Evolutionary conservation across 2,797 vertebrate species (phyloP).

Genomic region (Mormyrops boulengeri): DNA sequence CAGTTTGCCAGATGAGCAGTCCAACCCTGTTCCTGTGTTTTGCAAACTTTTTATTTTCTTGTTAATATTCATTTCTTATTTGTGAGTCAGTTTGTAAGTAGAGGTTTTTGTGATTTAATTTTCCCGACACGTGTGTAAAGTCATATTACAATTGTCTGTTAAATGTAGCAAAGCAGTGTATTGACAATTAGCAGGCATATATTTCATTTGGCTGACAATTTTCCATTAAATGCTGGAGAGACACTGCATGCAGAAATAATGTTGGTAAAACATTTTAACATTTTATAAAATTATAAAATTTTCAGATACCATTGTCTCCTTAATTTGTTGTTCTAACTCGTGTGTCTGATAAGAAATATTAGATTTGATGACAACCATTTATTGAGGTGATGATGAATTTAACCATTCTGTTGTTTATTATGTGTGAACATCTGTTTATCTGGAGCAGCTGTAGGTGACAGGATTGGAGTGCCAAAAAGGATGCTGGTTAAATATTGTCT

Average conservation of each 20-base stretch:
- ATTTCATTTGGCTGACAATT: neutral
- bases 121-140: neutral
- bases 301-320: neutral
- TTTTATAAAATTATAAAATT: neutral
- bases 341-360: neutral
- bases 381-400: neutral
- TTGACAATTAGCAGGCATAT: neutral
- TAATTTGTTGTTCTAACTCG: neutral
- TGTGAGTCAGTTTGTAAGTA: neutral
- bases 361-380: neutral
- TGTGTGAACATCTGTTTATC: neutral
- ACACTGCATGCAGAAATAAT: neutral
- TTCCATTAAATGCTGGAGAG: neutral
- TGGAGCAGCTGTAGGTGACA: neutral
- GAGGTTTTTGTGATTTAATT: neutral
- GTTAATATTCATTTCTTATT: neutral
- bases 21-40: neutral
- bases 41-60: neutral
- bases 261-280: neutral
- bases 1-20: neutral
- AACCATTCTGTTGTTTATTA: neutral
- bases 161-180: neutral
- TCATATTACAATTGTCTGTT: neutral
- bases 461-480: neutral
- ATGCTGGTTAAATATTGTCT: neutral